Conservation (phyloP, 2,113 vertebrate genomes). For the Gymnocephalus cernua region DNA sequence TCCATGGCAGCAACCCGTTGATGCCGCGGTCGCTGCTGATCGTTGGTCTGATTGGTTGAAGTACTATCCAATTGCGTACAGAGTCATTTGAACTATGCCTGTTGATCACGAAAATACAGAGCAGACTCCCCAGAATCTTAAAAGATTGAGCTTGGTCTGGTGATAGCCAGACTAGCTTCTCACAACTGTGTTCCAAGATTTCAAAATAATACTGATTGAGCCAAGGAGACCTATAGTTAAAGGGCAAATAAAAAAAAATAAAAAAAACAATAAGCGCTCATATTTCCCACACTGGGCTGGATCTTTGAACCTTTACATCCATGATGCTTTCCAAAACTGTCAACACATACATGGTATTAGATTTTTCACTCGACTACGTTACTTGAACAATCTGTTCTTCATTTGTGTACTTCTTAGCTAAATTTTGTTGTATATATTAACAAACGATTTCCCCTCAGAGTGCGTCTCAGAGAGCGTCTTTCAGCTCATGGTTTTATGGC, state of each 20-base stretch:
- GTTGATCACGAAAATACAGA: too few species aligned
- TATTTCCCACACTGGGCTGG: slow-evolving; percentile 15
- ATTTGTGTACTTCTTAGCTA: background rate
- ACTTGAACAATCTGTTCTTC: background rate
- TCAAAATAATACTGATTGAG: slow-evolving; percentile 28
- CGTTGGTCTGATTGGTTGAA: too few species aligned
- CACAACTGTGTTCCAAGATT: slow-evolving; percentile 14
- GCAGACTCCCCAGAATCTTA: too few species aligned
- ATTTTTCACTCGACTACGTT: background rate
- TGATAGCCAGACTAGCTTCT: too few species aligned
- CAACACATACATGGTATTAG: background rate
- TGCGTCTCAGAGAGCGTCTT: background rate
- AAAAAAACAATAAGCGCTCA: background rate
- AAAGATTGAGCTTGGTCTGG: too few species aligned
- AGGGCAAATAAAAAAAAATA: background rate
- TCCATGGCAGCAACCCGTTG: too few species aligned
- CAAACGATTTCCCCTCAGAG: background rate
- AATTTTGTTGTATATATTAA: background rate
- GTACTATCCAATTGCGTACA: too few species aligned
- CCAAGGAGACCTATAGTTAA: slow-evolving; percentile 10
- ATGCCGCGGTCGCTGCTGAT: too few species aligned
- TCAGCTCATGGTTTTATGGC: too few species aligned
- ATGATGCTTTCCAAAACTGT: background rate
- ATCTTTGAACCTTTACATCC: background rate
- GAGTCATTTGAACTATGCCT: too few species aligned